Evolutionary conservation across 2,797 vertebrate species (phyloP).

Genomic region (Poeciliopsis turneri): DNA sequence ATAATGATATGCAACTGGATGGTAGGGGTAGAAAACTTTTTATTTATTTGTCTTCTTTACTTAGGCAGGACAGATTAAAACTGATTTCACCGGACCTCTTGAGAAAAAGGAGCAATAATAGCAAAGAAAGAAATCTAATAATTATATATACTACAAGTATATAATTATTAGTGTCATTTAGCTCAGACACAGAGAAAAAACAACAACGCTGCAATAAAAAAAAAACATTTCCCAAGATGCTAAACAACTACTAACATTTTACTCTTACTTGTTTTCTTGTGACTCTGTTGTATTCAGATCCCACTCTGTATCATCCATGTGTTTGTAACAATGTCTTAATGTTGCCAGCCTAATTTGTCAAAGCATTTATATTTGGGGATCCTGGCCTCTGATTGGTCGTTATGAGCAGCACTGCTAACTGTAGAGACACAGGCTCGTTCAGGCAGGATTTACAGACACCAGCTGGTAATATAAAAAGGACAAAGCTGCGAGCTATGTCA

Average conservation of each 20-base stretch:
- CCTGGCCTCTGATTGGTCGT: not conserved
- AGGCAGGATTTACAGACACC: not conserved
- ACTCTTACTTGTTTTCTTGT: not conserved
- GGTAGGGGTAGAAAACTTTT: not conserved
- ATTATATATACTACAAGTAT: not conserved
- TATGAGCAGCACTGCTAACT: not conserved
- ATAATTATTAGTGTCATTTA: not conserved
- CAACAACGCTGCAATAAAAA: not conserved
- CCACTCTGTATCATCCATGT: not conserved
- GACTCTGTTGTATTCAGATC: not conserved
- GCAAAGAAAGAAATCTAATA: not conserved
- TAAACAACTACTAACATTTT: not conserved
- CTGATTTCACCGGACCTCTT: not conserved
- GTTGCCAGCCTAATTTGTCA: not conserved
- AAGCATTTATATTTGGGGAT: not conserved
- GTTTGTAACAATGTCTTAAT: not conserved
- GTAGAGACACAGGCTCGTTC: not conserved
- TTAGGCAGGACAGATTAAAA: not conserved
- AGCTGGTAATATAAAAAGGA: not conserved
- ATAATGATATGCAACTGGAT: not conserved
- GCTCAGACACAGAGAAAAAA: not conserved
- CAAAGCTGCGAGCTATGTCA: not conserved
- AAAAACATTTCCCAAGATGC: not conserved
- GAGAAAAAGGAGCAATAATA: not conserved
- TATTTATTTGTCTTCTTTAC: not conserved